Conservation (phyloP, 1,140 invertebrate species). For the Magallana gigas region DNA sequence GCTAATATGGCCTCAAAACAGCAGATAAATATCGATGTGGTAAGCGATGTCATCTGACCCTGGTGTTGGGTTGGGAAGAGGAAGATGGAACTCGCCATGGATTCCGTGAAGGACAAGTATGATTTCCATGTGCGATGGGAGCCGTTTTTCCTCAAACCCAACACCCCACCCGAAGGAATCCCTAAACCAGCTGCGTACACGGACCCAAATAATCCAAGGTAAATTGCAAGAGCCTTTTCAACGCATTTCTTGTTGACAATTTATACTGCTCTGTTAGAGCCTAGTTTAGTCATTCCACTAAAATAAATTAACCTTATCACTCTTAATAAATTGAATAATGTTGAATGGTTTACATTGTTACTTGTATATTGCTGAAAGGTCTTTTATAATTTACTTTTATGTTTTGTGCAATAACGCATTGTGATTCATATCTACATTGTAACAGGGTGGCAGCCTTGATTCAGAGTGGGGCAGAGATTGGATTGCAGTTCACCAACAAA, state of each 20-base stretch:
- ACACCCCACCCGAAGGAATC: slow-evolving; percentile 70
- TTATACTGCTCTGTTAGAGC: too few species aligned
- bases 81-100: slow-evolving; percentile 73
- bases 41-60: slow-evolving; percentile 75
- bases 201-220: slow-evolving; percentile 66
- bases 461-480: slow-evolving; percentile 61
- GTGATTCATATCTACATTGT: too few species aligned
- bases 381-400: too few species aligned
- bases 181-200: slow-evolving; percentile 66
- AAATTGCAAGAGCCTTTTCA: neutral
- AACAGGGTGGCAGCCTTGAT: slow-evolving; percentile 57
- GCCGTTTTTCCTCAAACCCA: slow-evolving; percentile 70
- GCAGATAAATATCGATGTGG: slow-evolving; percentile 66
- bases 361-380: too few species aligned
- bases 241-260: too few species aligned
- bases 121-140: slow-evolving; percentile 72
- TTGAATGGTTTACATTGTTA: too few species aligned
- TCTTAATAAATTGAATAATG: too few species aligned
- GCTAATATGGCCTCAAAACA: slow-evolving; percentile 51
- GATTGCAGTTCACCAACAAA: slow-evolving; percentile 67
- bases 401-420: too few species aligned
- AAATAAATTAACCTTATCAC: too few species aligned
- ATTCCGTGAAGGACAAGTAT: slow-evolving; percentile 65
- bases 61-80: slow-evolving; percentile 77
- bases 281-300: too few species aligned